Evolutionary conservation across 2,888 invertebrate genomes (phyloP), one percentile per base, ranked within the genome.

Genomic region (Augochlorella aurata): DNA sequence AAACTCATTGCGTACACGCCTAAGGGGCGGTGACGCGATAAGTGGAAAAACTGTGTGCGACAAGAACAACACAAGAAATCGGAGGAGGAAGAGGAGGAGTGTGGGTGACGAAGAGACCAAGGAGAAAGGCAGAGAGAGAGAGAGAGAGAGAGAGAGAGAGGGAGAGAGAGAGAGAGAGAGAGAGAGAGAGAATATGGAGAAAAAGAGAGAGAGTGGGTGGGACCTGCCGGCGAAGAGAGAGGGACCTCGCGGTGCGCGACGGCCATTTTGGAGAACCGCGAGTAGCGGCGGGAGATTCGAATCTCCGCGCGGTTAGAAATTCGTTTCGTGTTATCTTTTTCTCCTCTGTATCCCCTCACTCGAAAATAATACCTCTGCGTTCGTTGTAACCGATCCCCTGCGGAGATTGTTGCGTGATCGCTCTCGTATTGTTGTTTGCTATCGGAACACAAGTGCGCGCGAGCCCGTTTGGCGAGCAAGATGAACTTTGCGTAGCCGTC

Each of bases 181-280:
- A 2, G 29, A 16, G 52, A 47, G n/a, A 14, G 67, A 24, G 18
- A 21, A 50, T 66, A 68, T 49, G 54, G 68, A 58, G 50, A 52
- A 74, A 70, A 72, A 24, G 24, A 58, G 54, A 63, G 63, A 58
- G 85, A 77, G 85, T 81, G 79, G 86, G 83, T 75, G 81, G 79
- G 77, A 77, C 79, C 69, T 69, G 14, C 58, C 44, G 49, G 80
- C 49, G 81, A 38, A 65, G 84, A 77, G 67, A 73, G 83, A 72
- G 79, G 77, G 70, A 77, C 75, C 75, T 47, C 45, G 71, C 68
- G 47, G 66, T 75, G 84, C 50, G 58, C 16, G 38, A 63, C 89
- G 89, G 91, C 92, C 92, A 92, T 92, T 91, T 92, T 92, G 92
- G 92, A 91, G 92, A 92, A 92, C 91, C 75, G 79, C 73, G 84